These are phyloP conservation scores for Rhagonycha fulva DNA, from an alignment of 2,888 invertebrate species.

Conservation along the genomic window DNA sequence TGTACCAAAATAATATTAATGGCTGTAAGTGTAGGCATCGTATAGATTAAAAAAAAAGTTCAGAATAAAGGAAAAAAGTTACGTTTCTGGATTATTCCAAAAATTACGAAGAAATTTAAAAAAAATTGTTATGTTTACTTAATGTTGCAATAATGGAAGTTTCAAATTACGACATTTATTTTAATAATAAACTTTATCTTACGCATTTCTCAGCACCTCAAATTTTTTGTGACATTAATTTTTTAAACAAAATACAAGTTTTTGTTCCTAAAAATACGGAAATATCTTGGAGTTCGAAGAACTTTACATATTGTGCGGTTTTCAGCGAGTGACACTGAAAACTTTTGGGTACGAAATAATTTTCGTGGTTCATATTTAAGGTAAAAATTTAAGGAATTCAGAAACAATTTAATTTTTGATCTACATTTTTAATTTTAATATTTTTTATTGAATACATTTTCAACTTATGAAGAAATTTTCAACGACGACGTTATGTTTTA, in stretches of 20 bases:
- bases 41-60: neutral
- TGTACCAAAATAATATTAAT: neutral
- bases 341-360: neutral
- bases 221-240: neutral
- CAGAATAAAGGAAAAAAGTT: neutral
- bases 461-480: neutral
- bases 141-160: neutral
- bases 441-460: neutral
- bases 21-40: neutral
- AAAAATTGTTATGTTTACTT: neutral
- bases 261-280: neutral
- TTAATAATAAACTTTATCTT: neutral
- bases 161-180: neutral
- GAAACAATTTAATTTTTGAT: neutral
- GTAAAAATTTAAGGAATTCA: neutral
- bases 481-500: neutral
- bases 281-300: neutral
- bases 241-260: neutral
- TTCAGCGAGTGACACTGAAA: neutral
- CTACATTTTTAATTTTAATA: neutral
- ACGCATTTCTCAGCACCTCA: neutral
- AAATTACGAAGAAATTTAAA: neutral
- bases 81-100: neutral
- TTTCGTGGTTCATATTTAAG: neutral
- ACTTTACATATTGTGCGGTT: neutral